phyloP scores from a whole-genome alignment of 2,113 vertebrate genomes.

The Chunga burmeisteri region DNA sequence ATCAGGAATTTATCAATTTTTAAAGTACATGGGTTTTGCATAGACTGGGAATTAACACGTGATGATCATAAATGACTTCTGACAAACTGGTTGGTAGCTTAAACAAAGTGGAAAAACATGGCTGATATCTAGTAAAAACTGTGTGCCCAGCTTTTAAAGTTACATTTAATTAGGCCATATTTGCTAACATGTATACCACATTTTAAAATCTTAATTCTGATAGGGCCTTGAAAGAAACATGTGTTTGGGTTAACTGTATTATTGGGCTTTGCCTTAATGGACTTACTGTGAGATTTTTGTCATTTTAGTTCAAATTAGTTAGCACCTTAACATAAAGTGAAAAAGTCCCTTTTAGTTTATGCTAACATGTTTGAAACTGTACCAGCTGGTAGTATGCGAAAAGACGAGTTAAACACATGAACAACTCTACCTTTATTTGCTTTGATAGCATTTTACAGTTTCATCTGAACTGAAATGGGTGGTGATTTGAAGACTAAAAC shows the following conservation, averaged over 20 bases:
- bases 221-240: neutral
- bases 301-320: neutral
- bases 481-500: neutral
- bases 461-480: neutral
- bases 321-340: neutral
- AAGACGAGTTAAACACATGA: neutral
- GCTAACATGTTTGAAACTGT: neutral
- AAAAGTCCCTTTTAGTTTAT: neutral
- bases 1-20: neutral
- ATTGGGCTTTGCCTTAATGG: neutral
- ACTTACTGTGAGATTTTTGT: neutral
- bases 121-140: neutral
- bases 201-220: neutral
- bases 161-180: neutral
- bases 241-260: neutral
- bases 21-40: neutral
- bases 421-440: neutral
- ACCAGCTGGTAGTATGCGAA: neutral
- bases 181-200: neutral
- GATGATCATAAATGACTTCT: neutral
- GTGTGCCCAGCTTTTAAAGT: neutral
- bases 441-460: neutral
- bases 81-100: neutral
- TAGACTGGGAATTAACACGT: neutral
- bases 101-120: neutral